phyloP scores from a whole-genome alignment of 2,797 vertebrate genomes.

The Sternarchorhynchus goeldii region DNA sequence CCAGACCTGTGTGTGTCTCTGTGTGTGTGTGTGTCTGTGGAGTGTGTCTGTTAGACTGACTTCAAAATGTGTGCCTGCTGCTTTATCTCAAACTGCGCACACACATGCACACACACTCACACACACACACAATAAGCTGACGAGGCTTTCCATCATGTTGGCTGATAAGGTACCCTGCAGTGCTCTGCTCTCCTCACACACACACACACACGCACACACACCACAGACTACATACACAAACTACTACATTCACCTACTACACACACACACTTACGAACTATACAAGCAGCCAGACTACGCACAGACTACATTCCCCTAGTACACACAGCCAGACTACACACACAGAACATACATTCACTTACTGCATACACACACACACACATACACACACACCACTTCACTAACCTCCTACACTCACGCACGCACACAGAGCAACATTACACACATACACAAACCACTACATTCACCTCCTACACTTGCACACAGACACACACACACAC shows the following conservation, averaged over 20 bases:
- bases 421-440: neutral
- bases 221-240: no score
- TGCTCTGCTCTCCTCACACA: constrained; percentile 33
- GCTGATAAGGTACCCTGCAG: constrained; percentile 49
- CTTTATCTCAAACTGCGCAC: constrained; percentile 58
- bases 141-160: constrained; percentile 30
- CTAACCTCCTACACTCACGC: neutral
- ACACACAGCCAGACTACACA: no score
- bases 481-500: constrained; percentile 30
- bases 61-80: constrained; percentile 50
- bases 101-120: constrained; percentile 51
- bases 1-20: constrained; percentile 20
- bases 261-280: no score
- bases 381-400: neutral
- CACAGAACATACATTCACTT: no score
- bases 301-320: neutral
- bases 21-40: neutral
- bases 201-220: no score
- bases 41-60: constrained; percentile 19
- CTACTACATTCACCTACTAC: no score
- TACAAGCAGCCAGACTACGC: neutral
- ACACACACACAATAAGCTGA: constrained; percentile 23
- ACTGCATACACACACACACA: constrained; percentile 5
- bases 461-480: no score
- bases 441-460: no score